phyloP scores from a whole-genome alignment of 2,888 invertebrate species.

The Melanotus villosus region DNA sequence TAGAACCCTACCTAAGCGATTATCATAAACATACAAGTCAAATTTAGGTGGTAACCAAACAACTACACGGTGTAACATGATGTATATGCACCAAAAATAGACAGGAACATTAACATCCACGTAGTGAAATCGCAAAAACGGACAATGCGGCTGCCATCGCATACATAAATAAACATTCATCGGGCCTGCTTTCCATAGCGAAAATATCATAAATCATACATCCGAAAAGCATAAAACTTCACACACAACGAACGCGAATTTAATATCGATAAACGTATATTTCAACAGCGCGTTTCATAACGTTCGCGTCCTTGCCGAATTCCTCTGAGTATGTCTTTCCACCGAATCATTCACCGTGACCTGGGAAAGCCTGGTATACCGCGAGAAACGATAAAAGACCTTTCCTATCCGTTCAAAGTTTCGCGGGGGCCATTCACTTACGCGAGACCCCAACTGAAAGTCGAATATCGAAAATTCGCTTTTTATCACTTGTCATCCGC shows the following conservation, averaged over 20 bases:
- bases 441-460: too few relatives aligned
- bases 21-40: too few relatives aligned
- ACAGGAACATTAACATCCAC: too few relatives aligned
- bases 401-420: slow-evolving; percentile 1
- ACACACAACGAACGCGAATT: slow-evolving; percentile 34
- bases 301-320: slow-evolving; percentile 14
- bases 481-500: too few relatives aligned
- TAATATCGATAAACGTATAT: slow-evolving; percentile 38
- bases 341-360: slow-evolving; percentile 12
- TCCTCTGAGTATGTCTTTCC: slow-evolving; percentile 25
- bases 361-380: slow-evolving; percentile 6
- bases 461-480: too few relatives aligned
- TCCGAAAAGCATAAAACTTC: slow-evolving; percentile 33
- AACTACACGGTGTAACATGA: too few relatives aligned
- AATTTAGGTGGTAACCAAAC: too few relatives aligned
- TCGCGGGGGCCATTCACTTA: background rate
- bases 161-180: slow-evolving; percentile 14
- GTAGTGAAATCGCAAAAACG: too few relatives aligned
- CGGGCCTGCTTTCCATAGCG: slow-evolving; percentile 1
- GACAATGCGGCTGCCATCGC: background rate
- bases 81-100: too few relatives aligned
- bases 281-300: slow-evolving; percentile 30
- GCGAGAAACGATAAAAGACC: background rate
- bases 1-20: too few relatives aligned
- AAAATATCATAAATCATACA: slow-evolving; percentile 32